Conservation (phyloP, 2,113 vertebrate genomes). For the Leptobrachium leishanense region DNA sequence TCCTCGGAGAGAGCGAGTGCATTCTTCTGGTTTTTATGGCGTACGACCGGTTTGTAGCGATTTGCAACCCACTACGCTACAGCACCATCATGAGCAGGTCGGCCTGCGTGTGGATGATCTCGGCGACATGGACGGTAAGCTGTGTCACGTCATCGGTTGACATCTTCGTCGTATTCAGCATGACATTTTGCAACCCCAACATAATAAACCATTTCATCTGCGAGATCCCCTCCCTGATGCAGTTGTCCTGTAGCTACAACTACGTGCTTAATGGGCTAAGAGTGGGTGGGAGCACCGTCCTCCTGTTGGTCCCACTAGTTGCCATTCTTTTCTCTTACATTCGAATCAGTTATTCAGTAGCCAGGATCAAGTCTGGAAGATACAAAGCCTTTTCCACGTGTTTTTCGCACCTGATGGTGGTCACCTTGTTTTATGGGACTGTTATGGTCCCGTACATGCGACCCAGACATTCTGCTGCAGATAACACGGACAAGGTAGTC, state of each 20-base stretch:
- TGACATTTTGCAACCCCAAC: slow-evolving; percentile 8
- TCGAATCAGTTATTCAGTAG: slow-evolving; percentile 48
- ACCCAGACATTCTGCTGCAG: neutral
- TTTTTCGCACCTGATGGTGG: neutral
- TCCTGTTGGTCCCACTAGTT: slow-evolving; percentile 42
- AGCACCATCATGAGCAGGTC: neutral
- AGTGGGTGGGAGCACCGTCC: neutral
- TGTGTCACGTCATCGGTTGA: neutral
- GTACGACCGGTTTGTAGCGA: no score
- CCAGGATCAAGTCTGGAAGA: neutral
- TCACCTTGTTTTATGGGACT: neutral
- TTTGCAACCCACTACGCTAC: neutral
- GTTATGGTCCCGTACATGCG: neutral
- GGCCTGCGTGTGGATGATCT: slow-evolving; percentile 1
- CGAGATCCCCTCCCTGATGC: neutral
- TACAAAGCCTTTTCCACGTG: neutral
- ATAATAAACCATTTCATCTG: slow-evolving; percentile 10
- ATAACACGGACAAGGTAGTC: neutral
- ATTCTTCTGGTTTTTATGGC: no score
- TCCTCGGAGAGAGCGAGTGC: neutral
- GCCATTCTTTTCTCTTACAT: slow-evolving; percentile 52
- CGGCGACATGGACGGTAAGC: neutral
- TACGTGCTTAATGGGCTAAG: neutral
- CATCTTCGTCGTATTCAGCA: neutral
- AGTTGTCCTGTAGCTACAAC: neutral